These are phyloP conservation scores for Atherinosoma microstoma DNA, from an alignment of 2,797 vertebrate species.

Conservation along the genomic window DNA sequence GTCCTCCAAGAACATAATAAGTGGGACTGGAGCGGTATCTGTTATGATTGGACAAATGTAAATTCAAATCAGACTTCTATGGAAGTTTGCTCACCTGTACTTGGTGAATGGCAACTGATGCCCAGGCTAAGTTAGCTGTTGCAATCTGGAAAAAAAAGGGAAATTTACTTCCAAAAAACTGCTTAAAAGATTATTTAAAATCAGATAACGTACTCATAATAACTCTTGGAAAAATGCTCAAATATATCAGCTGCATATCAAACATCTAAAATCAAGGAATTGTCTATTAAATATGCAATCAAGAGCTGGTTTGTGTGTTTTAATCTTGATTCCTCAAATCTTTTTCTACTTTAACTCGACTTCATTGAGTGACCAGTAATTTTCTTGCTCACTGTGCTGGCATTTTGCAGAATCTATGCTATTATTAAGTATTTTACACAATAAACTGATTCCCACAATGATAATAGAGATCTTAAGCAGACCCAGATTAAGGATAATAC, in stretches of 20 bases:
- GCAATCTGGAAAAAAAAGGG: constrained; percentile 86
- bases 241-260: not conserved
- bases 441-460: constrained; percentile 30
- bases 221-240: not conserved
- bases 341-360: not conserved
- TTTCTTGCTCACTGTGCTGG: constrained; percentile 14
- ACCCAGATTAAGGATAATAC: constrained; percentile 62
- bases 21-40: constrained; percentile 21
- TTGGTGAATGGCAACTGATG: constrained; percentile 98
- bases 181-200: not conserved
- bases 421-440: constrained; percentile 22
- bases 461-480: constrained; percentile 45
- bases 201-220: not conserved
- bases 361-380: not conserved
- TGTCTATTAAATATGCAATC: not conserved
- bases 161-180: constrained; percentile 26
- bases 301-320: not conserved
- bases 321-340: not conserved
- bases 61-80: constrained; percentile 11
- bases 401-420: constrained; percentile 17
- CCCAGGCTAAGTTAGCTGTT: constrained; percentile 97
- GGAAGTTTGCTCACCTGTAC: constrained; percentile 89
- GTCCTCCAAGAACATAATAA: constrained; percentile 62
- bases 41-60: constrained; percentile 6
- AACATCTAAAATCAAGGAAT: not conserved